Evolutionary conservation across 2,888 invertebrate genomes (phyloP), one percentile per base, ranked within the genome.

Genomic region (Volucella zonaria): DNA sequence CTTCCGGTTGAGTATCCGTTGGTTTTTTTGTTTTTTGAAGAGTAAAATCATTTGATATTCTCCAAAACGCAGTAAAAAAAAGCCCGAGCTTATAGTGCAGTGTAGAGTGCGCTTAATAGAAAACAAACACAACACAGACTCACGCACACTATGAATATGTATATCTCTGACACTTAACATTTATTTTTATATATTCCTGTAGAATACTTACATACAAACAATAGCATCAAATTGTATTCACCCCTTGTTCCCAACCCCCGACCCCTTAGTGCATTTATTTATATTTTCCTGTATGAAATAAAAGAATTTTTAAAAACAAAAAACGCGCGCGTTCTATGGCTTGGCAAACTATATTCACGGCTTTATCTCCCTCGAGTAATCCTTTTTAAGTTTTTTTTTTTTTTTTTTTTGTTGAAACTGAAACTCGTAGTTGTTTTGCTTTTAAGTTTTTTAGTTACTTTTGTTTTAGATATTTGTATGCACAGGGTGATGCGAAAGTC

Each of bases 41-140:
- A 68, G 56, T 67, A 66, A 83, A 79, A 59, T 71, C 71, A 75
- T 75, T 75, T 80, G 71, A 80, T 66, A 76, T 71, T 75, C 70
- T 59, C 67, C 71, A 75, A 6, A 31, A 31, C 31, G 31, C 31
- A 31, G 71, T 76, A 79, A 83, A 83, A 79, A 83, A 83, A 70
- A 51, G 31, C 61, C 64, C 43, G 31, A 66, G 58, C 79, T 74
- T 64, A 56, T 31, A 31, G 31, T 62, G 56, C 77, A 58, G 56
- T 49, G 18, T 42, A 23, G 14, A 38, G 47, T 75, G 70, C 77
- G 73, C 67, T 58, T 18, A 18, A 59, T 51, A 51, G 40, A 49
- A 62, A 52, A 81, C 52, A 67, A 61, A 66, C 49, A 67, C n/a
- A 61, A 80, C 47, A 68, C 23, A 54, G 43, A 68, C 58, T 64